Base-by-base conservation (phyloP, 2,797 vertebrate genomes). In the Alexandromys oeconomus region DNA sequence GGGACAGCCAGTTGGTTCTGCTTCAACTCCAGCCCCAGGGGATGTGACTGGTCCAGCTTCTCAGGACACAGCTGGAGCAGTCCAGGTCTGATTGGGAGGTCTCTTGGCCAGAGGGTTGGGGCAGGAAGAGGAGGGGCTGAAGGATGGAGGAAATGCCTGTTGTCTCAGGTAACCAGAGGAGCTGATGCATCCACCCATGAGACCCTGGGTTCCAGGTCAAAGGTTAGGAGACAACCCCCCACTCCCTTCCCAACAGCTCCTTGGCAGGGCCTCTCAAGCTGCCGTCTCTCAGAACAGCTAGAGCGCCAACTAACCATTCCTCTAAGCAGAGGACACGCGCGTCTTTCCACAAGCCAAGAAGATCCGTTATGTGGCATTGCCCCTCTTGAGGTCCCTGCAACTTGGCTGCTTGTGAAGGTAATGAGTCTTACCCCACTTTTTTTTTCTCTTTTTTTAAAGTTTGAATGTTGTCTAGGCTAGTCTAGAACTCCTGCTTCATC, bases 61-160 rank as follows among this genome's bases (percentile, higher is more conserved):
- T 97, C 98, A 97, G 93, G 98, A 98, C 97, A 98, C 98, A 27
- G 92, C 82, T 98, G 95, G 96, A 93, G 65, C 59, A 97, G 84
- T 94, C 85, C 95, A 97, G 96, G 97, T 97, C 97, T 97, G 97
- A 97, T 94, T 97, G 94, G 95, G 69, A 98, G 97, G 98, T 98
- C 98, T 87, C 40, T 98, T 82, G 93, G 96, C 96, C 59, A 25
- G 51, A 65, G 92, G 87, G 97, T 96, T 96, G 34, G 73, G 63
- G n/a, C 67, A 96, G 98, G 97, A 98, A 98, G 97, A 92, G 96
- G 97, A 97, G 97, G 97, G 82, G 97, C 96, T 95, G 97, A 96
- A 95, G 78, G 92, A 90, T 93, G 88, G 84, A 98, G 97, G 98
- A 98, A 98, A 98, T 85, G 93, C 93, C 77, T 94, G 98, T 92